These are phyloP conservation scores for Dolichopus griseipennis DNA, from an alignment of 2,888 invertebrate genomes.

Conservation along the genomic window DNA sequence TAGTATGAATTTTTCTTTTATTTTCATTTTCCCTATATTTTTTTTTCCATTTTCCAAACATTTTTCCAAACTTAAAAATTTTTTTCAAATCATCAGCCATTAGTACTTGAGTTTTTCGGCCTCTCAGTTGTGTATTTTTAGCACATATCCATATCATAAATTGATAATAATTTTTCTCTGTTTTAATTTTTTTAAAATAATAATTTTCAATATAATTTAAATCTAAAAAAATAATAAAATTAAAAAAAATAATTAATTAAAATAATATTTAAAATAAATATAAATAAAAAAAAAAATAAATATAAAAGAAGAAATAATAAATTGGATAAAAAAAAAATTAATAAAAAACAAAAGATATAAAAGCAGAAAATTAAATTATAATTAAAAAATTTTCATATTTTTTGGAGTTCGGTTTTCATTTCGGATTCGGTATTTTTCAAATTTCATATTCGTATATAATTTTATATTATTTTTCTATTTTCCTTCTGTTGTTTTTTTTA, in stretches of 20 bases:
- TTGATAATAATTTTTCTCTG: conserved; percentile 11
- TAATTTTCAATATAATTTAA: conserved; percentile 5
- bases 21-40: background rate
- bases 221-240: background rate
- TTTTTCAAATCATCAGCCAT: conserved; percentile 5
- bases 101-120: conserved; percentile 11
- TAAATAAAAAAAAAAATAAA: background rate
- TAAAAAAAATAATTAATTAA: background rate
- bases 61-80: background rate
- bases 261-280: background rate
- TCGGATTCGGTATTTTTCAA: conserved; percentile 1
- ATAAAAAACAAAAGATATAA: background rate
- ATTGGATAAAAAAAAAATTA: background rate
- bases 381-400: background rate
- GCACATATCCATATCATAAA: conserved; percentile 12
- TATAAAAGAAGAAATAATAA: background rate
- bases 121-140: conserved; percentile 12
- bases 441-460: background rate
- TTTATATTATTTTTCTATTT: background rate
- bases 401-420: background rate
- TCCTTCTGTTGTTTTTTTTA: background rate
- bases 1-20: background rate
- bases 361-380: background rate
- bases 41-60: background rate
- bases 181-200: conserved; percentile 2